Percentiles rank a stretch among this genome's conserved stretches.
These are phyloP conservation scores for Andrena minutula DNA, from an alignment of 2,888 invertebrate genomes.

Conservation along the genomic window DNA sequence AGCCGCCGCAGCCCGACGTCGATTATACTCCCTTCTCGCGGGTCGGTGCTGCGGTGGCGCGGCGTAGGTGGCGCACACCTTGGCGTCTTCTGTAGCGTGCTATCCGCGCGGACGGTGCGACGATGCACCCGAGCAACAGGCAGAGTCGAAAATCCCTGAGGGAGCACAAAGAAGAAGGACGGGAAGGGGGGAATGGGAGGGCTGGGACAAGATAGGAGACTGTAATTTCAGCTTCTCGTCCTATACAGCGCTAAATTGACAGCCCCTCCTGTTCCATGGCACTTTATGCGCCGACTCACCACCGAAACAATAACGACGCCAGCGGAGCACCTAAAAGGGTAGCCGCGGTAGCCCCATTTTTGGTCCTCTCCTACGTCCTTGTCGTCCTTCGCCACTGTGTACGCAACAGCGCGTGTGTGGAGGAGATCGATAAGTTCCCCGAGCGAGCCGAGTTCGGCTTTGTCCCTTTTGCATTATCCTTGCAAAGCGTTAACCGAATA, in stretches of 20 bases:
- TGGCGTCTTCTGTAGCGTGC: conserved; percentile 10
- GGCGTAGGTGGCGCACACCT: conserved; percentile 57
- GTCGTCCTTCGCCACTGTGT: conserved; percentile 29
- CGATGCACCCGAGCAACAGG: neutral
- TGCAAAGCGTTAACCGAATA: conserved; percentile 53
- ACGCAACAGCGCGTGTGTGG: neutral
- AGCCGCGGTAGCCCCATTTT: conserved; percentile 60
- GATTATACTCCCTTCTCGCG: conserved; percentile 63
- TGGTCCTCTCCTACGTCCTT: conserved; percentile 56
- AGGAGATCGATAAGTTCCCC: conserved; percentile 62
- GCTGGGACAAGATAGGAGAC: conserved; percentile 49
- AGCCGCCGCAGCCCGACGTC: conserved; percentile 51
- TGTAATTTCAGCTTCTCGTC: conserved; percentile 68
- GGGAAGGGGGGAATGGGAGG: neutral
- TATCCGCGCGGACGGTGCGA: conserved; percentile 13
- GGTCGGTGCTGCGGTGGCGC: neutral
- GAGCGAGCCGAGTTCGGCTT: conserved; percentile 40
- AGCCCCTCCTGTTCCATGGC: conserved; percentile 63
- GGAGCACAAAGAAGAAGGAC: neutral
- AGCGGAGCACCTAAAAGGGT: conserved; percentile 61
- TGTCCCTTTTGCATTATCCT: conserved; percentile 51
- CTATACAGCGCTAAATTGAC: conserved; percentile 72
- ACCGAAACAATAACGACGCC: conserved; percentile 72
- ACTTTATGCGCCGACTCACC: conserved; percentile 67
- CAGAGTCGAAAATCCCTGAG: conserved; percentile 28